These are phyloP conservation scores for Passerina amoena DNA, from an alignment of 2,113 vertebrate genomes.

Conservation along the genomic window DNA sequence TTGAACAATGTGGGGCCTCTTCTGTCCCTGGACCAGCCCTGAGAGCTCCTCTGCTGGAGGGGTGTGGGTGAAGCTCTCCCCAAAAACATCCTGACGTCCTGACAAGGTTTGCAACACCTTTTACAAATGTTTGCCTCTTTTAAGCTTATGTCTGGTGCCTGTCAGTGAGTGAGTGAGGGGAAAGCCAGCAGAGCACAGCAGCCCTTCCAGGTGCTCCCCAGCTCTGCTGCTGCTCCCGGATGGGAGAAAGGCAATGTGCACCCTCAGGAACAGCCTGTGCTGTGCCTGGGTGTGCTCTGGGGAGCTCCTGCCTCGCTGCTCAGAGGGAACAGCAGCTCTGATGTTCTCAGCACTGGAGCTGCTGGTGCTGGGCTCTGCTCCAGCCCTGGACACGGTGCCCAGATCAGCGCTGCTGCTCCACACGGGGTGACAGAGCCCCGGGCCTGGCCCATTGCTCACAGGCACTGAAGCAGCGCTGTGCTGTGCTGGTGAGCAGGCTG, in stretches of 20 bases:
- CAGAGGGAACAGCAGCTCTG: fast-evolving
- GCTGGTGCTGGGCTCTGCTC: neutral
- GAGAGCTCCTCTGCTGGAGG: neutral
- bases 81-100: neutral
- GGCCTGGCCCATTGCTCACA: fast-evolving
- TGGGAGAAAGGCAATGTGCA: fast-evolving
- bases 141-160: neutral
- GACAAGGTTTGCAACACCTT: neutral
- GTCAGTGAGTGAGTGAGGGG: fast-evolving
- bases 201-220: neutral
- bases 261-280: neutral
- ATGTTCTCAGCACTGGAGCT: fast-evolving
- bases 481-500: neutral
- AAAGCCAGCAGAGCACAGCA: neutral
- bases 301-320: fast-evolving
- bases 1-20: too few relatives aligned
- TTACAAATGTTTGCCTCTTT: neutral
- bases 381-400: neutral
- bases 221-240: neutral
- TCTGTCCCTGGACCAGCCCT: neutral
- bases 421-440: fast-evolving
- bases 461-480: neutral
- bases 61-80: neutral
- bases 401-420: fast-evolving
- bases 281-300: fast-evolving